A percentile compares a stretch with the other conserved stretches of the same genome.
Conservation (phyloP, 2,888 invertebrate species). For the Rhabditoides inermis region DNA sequence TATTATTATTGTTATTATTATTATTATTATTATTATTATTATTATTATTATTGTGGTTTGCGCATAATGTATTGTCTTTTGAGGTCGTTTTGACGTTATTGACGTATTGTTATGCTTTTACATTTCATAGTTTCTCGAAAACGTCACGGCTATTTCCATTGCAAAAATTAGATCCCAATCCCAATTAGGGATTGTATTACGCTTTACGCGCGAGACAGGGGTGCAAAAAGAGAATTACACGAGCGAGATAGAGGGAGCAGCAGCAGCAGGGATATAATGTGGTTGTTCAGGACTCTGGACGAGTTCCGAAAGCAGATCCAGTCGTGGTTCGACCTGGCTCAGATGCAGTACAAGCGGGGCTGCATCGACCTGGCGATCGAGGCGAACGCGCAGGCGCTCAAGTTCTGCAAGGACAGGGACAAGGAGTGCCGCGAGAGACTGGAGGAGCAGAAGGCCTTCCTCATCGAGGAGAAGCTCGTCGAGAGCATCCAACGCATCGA, state of each 20-base stretch:
- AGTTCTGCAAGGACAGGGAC: constrained; percentile 50
- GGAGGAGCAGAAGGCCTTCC: constrained; percentile 31
- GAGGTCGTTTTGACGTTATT: not conserved
- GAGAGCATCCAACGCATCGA: constrained; percentile 49
- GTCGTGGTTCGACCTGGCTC: constrained; percentile 42
- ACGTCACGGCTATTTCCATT: too few relatives aligned
- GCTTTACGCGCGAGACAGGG: too few relatives aligned
- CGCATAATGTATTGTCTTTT: not conserved
- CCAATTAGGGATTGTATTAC: too few relatives aligned
- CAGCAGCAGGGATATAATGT: too few relatives aligned
- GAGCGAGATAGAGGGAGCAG: too few relatives aligned
- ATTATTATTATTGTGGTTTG: not conserved
- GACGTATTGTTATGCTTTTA: not conserved
- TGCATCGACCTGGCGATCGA: constrained; percentile 49
- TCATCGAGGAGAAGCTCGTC: constrained; percentile 43
- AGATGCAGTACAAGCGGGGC: constrained; percentile 40
- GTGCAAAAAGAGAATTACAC: too few relatives aligned
- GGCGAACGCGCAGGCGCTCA: constrained; percentile 41
- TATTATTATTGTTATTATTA: too few relatives aligned
- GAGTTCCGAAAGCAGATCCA: constrained; percentile 44
- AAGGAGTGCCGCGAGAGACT: constrained; percentile 15
- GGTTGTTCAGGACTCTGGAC: constrained; percentile 30
- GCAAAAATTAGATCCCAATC: too few relatives aligned
- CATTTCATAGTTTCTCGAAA: too few relatives aligned
- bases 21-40: not conserved